Evolutionary conservation across 2,888 invertebrate genomes (phyloP), one percentile per base, ranked within the genome.

Genomic region (Perizoma affinitatum): DNA sequence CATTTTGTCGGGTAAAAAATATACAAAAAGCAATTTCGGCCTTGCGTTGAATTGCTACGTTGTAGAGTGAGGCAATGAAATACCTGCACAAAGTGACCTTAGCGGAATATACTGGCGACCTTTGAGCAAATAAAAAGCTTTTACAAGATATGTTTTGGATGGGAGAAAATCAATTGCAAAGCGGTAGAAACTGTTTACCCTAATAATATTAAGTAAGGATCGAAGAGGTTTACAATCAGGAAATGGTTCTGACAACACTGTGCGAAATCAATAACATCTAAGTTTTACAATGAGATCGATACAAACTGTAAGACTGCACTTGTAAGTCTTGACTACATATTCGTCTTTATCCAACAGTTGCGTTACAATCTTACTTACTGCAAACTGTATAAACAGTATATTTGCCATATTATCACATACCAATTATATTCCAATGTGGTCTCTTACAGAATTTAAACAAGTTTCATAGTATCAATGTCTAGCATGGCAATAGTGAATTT

Each of bases 31-130:
- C 82, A 81, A 82, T 85, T 83, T 79, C 74, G 84, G 84, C 90
- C 90, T 90, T 88, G 89, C 79, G 78, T 85, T 80, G 84, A 82
- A 88, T 86, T 83, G 83, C 83, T 82, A 72, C 79, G 84, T 82
- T 80, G 82, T 82, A 81, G 74, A 80, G 82, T 88, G 88, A 83
- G 78, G 87, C 86, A 87, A 87, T 87, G 82, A 86, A 84, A 87
- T 86, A 83, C 82, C 83, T 83, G 83, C 81, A 85, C 81, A 82
- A 84, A 81, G 71, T 84, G 89, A 88, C 90, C 90, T 90, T 87
- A 88, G 82, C 81, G 78, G 82, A 85, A 87, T 85, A 87, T 79
- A 80, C 79, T 66, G 80, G 78, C 79, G 88, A 86, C 88, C 86
- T 88, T 87, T 86, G 77, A 38, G 38, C 68, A 74, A 71, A 70